Percentiles rank a stretch among this genome's conserved stretches.
phyloP scores from a whole-genome alignment of 2,113 vertebrate genomes.

The Piprites chloris region DNA sequence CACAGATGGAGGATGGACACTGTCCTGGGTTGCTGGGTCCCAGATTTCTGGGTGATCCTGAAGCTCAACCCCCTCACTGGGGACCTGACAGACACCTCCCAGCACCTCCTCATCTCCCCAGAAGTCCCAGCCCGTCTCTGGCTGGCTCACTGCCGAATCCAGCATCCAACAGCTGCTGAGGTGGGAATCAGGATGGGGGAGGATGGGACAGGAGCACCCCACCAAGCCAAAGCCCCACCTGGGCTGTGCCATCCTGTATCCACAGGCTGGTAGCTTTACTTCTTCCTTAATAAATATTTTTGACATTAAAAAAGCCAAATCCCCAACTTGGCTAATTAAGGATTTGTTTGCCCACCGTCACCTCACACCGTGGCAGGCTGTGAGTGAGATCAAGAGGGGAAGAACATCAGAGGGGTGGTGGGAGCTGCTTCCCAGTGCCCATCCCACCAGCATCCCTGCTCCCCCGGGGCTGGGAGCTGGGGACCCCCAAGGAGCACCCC shows the following conservation, averaged over 20 bases:
- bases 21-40: background rate
- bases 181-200: accelerated
- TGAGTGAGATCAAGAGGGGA: accelerated
- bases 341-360: accelerated
- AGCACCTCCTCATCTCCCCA: background rate
- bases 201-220: background rate
- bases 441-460: background rate
- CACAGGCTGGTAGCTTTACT: background rate
- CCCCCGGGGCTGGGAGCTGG: accelerated
- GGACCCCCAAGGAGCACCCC: background rate
- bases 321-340: background rate
- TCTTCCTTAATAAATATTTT: background rate
- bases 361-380: accelerated
- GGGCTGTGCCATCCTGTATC: background rate
- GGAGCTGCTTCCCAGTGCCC: background rate
- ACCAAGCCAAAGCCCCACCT: background rate
- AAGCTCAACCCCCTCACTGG: accelerated
- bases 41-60: background rate
- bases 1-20: accelerated
- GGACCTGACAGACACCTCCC: background rate
- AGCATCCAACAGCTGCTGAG: background rate
- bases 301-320: background rate
- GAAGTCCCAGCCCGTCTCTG: background rate
- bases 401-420: background rate
- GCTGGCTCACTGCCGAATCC: background rate